These are phyloP conservation scores for Enteromius treurensis DNA, from an alignment of 2,797 vertebrate genomes.

Conservation along the genomic window DNA sequence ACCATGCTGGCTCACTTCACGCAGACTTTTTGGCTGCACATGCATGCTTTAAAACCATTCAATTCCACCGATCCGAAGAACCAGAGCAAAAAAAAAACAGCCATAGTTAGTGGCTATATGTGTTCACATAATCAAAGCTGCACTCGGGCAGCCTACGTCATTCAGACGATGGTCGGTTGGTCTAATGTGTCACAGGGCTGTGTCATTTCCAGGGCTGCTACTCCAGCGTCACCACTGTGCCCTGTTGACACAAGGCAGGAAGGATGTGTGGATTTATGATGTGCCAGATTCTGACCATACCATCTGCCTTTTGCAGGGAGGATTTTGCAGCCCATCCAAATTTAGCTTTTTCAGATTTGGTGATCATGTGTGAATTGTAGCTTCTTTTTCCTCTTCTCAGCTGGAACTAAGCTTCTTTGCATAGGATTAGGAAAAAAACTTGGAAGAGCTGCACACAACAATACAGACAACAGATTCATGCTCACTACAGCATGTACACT, in stretches of 20 bases:
- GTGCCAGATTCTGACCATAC: slow-evolving; percentile 28
- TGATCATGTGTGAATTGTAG: slow-evolving; percentile 34
- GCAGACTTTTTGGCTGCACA: background rate
- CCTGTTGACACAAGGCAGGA: slow-evolving; percentile 8
- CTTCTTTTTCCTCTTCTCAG: slow-evolving; percentile 24
- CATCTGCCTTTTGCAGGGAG: slow-evolving; percentile 12
- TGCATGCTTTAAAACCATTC: background rate
- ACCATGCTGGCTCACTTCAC: background rate
- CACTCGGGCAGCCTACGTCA: background rate
- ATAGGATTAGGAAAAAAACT: slow-evolving; percentile 29
- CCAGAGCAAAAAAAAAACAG: background rate
- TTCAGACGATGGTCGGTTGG: background rate
- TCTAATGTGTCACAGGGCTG: slow-evolving; percentile 26
- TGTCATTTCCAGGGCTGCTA: background rate
- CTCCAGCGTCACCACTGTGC: background rate
- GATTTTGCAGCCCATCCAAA: slow-evolving; percentile 11
- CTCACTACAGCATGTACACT: background rate
- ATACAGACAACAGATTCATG: background rate
- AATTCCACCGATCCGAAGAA: background rate
- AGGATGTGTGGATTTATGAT: slow-evolving; percentile 22
- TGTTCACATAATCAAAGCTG: slow-evolving; percentile 1
- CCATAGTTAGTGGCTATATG: slow-evolving; percentile 4
- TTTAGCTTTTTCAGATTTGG: slow-evolving; percentile 12
- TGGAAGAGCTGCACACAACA: slow-evolving; percentile 15
- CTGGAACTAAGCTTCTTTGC: slow-evolving; percentile 38